A percentile compares a stretch with the other conserved stretches of the same genome.
phyloP scores from a whole-genome alignment of 1,140 invertebrate genomes.

The Calephelis nemesis region DNA sequence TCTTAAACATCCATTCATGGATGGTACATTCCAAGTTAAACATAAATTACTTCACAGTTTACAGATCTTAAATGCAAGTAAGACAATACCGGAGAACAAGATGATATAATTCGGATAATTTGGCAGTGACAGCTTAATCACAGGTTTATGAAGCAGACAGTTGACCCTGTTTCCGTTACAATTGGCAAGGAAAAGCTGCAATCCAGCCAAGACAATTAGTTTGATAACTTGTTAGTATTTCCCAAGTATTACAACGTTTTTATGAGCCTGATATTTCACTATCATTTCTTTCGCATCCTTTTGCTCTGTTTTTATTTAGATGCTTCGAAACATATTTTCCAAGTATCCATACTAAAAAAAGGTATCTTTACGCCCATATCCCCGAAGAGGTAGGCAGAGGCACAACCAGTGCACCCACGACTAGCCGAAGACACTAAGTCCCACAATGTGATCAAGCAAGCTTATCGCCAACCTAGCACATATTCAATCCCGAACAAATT shows the following conservation, averaged over 20 bases:
- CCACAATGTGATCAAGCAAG: too few species aligned
- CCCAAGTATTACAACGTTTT: slow-evolving; percentile 11
- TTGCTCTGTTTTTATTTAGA: too few species aligned
- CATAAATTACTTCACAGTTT: background rate
- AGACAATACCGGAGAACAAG: slow-evolving; percentile 22
- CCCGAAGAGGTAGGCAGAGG: too few species aligned
- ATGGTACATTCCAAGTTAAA: background rate
- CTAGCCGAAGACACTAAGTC: too few species aligned
- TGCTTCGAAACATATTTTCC: too few species aligned
- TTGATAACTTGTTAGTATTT: slow-evolving; percentile 23
- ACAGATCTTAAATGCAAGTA: background rate
- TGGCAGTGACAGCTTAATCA: slow-evolving; percentile 54
- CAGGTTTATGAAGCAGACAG: slow-evolving; percentile 40
- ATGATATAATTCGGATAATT: slow-evolving; percentile 48
- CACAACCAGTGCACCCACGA: too few species aligned
- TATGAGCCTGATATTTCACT: background rate
- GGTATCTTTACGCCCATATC: too few species aligned
- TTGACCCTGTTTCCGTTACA: slow-evolving; percentile 44
- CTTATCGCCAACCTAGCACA: too few species aligned
- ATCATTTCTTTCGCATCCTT: too few species aligned
- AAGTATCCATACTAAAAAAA: too few species aligned
- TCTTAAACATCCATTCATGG: too few species aligned
- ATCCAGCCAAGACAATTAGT: slow-evolving; percentile 36
- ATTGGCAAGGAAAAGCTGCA: slow-evolving; percentile 41
- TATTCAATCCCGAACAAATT: too few species aligned